Evolutionary conservation across 1,140 invertebrate species (phyloP), one percentile per base, ranked within the genome.

Genomic region (Solen grandis): DNA sequence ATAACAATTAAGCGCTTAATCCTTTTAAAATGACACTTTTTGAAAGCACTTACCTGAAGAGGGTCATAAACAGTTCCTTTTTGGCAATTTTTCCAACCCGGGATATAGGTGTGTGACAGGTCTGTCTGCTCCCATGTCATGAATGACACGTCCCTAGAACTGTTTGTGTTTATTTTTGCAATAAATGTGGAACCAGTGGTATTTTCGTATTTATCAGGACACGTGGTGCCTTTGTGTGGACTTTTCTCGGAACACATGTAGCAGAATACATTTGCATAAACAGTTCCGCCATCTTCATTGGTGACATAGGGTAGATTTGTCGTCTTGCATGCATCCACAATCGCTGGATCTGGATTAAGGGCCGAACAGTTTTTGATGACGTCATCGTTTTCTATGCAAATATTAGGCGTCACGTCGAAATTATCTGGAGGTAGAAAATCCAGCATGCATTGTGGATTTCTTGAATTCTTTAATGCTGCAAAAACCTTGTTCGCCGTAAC

Each of bases 211-310:
- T n/a, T n/a, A n/a, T n/a, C n/a, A n/a, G n/a, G n/a, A n/a, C n/a
- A n/a, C n/a, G n/a, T n/a, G n/a, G n/a, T n/a, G n/a, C n/a, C n/a
- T n/a, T n/a, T n/a, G n/a, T n/a, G n/a, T n/a, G n/a, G n/a, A n/a
- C n/a, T n/a, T n/a, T n/a, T n/a, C n/a, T n/a, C 8, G 8, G 41
- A 46, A 31, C 75, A 78, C 2, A 69, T 25, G 46, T 69, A 78
- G 41, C 75, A 78, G 50, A 78, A 78, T 14, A 55, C 65, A 29
- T 78, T 78, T 22, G n/a, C 63, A 33, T 78, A 78, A 10, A 59
- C 2, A 16, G 63, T 69, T 31, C 22, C 19, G 22, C 36, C 38
- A 36, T 63, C 62, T 33, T 66, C 60, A 13, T 31, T n/a, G 38
- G 46, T 33, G 33, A 57, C 31, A 60, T 69, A 78, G 10, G 75